Evolutionary conservation across 2,888 invertebrate genomes (phyloP), one percentile per base, ranked within the genome.

Genomic region (Lamproptera curius): DNA sequence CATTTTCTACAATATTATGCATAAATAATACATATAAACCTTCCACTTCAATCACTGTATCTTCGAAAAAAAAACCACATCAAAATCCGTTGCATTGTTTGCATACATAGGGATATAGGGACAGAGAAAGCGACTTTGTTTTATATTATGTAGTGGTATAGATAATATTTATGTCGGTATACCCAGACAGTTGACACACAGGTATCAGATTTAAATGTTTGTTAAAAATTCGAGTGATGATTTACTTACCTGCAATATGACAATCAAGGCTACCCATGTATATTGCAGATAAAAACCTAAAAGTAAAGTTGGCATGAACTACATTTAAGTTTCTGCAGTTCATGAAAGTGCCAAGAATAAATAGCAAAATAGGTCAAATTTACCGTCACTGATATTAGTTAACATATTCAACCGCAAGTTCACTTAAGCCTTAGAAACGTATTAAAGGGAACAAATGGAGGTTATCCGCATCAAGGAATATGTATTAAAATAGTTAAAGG

Each of bases 171-270:
- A 23, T 23, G n/a, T 23, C 23, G 5, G 23, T 6, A 23, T 23
- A 6, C 23, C 5, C 23, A 8, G 23, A 6, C 8, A 4, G 23
- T 23, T 4, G 4, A 23, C 23, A 4, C 23, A 23, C 23, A 8
- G 4, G 8, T 23, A 6, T 23, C 8, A 6, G 8, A 6, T 6
- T 6, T 23, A 23, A 23, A 23, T 8, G 23, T 6, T 23, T 4
- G 8, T 23, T 8, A 23, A 23, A n/a, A n/a, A n/a, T n/a, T 23
- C 5, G 23, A 6, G 23, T 28, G 9, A 11, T 11, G 6, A n/a
- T 31, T 11, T 11, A 11, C 31, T n/a, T 31, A 48, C 39, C 46
- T 46, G 41, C 41, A 46, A 42, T 42, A 41, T 35, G 36, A 36
- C 28, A 46, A 1, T 17, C 16, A 1, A 16, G 15, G 42, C 37